These are phyloP conservation scores for Metacarcinus magister DNA, from an alignment of 2,888 invertebrate species.

Conservation along the genomic window DNA sequence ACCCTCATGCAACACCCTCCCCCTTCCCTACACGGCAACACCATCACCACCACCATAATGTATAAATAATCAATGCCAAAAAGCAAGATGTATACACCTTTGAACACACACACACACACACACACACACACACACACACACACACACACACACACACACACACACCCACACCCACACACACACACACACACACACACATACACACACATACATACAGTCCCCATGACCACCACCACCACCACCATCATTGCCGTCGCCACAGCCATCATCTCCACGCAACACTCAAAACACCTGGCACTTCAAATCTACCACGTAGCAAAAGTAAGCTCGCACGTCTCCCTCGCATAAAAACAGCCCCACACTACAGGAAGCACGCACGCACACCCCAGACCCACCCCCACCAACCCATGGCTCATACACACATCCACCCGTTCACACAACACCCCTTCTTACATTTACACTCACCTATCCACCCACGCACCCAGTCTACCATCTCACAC, in stretches of 20 bases:
- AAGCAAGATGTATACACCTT: neutral
- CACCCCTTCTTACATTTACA: neutral
- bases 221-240: neutral
- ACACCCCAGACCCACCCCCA: neutral
- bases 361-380: neutral
- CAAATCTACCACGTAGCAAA: neutral
- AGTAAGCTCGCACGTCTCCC: neutral
- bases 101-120: neutral
- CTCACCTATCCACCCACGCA: neutral
- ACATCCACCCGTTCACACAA: neutral
- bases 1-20: neutral
- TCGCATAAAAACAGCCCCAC: neutral
- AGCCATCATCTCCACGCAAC: neutral
- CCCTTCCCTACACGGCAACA: neutral
- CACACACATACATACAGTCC: constrained; percentile 23
- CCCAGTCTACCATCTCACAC: neutral
- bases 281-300: neutral
- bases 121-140: constrained; percentile 11
- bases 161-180: constrained; percentile 8
- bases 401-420: neutral
- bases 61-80: neutral
- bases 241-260: neutral
- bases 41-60: neutral
- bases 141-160: neutral
- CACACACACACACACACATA: neutral